Evolutionary conservation across 2,888 invertebrate species (phyloP).

Genomic region (Apodemia zela): DNA sequence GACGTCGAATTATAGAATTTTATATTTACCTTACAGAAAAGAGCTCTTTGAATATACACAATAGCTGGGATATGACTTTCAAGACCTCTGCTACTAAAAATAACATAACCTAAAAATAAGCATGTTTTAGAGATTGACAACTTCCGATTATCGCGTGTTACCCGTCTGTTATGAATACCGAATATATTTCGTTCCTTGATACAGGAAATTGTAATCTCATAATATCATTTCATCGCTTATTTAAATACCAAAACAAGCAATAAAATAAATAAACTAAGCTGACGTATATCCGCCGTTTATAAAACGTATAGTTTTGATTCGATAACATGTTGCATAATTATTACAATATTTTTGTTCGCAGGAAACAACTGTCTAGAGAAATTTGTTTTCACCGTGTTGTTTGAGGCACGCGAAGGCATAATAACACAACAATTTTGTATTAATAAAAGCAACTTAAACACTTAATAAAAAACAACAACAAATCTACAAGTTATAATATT

Average conservation of each 20-base stretch:
- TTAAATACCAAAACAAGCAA: conserved; percentile 11
- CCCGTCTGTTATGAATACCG: neutral
- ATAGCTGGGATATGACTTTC: too few relatives aligned
- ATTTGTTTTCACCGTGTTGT: neutral
- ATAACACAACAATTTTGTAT: neutral
- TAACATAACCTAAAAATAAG: too few relatives aligned
- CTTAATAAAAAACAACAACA: too few relatives aligned
- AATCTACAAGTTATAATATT: too few relatives aligned
- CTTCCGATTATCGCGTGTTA: neutral
- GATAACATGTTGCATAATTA: neutral
- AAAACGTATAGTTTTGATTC: neutral
- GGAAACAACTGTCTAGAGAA: neutral
- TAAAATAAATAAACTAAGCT: neutral
- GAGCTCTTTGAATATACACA: too few relatives aligned
- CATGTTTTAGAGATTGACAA: neutral
- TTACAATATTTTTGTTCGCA: neutral
- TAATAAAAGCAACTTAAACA: too few relatives aligned
- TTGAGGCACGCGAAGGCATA: neutral
- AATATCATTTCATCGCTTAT: conserved; percentile 2
- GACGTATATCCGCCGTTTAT: conserved; percentile 4
- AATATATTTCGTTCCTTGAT: neutral
- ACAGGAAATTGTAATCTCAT: conserved; percentile 13
- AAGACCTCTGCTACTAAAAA: too few relatives aligned
- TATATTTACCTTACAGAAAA: too few relatives aligned
- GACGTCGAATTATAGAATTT: too few relatives aligned